Conservation (phyloP, 2,113 vertebrate genomes). For the western clawed frog (Xenopus tropicalis) region DNA sequence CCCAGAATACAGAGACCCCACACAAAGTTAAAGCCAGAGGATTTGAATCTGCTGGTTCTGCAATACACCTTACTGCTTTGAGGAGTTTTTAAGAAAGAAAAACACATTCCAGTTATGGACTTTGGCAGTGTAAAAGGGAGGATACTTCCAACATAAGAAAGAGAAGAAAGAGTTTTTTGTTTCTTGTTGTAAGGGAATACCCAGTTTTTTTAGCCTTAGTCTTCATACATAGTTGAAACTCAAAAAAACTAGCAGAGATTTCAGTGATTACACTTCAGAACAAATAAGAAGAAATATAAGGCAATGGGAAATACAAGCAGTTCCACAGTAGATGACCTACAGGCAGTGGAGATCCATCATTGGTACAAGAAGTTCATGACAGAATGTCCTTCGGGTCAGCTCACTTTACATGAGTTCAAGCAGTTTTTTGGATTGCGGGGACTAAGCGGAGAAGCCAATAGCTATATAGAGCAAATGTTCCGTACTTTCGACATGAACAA, state of each 20-base stretch:
- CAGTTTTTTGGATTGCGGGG: slow-evolving; percentile 85
- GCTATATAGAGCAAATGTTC: slow-evolving; percentile 92
- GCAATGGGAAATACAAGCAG: slow-evolving; percentile 76
- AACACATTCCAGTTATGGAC: too few species aligned
- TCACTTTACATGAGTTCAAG: slow-evolving; percentile 87
- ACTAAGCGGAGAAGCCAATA: slow-evolving; percentile 76
- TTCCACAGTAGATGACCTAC: slow-evolving; percentile 79
- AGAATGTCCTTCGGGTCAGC: slow-evolving; percentile 85
- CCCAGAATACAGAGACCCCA: slow-evolving; percentile 34
- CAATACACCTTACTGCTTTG: too few species aligned
- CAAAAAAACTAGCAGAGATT: too few species aligned
- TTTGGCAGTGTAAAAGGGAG: too few species aligned
- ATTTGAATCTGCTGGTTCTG: neutral
- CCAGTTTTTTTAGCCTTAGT: too few species aligned
- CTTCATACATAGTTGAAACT: too few species aligned
- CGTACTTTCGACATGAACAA: slow-evolving; percentile 94
- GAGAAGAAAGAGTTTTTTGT: too few species aligned
- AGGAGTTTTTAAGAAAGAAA: too few species aligned
- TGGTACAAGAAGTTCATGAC: slow-evolving; percentile 96
- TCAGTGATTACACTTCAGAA: too few species aligned
- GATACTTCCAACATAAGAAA: too few species aligned
- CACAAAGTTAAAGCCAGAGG: neutral
- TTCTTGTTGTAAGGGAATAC: too few species aligned
- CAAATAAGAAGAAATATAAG: neutral
- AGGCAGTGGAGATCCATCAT: slow-evolving; percentile 86